Conservation (phyloP, 2,888 invertebrate genomes). For the Cistogaster globosa region DNA sequence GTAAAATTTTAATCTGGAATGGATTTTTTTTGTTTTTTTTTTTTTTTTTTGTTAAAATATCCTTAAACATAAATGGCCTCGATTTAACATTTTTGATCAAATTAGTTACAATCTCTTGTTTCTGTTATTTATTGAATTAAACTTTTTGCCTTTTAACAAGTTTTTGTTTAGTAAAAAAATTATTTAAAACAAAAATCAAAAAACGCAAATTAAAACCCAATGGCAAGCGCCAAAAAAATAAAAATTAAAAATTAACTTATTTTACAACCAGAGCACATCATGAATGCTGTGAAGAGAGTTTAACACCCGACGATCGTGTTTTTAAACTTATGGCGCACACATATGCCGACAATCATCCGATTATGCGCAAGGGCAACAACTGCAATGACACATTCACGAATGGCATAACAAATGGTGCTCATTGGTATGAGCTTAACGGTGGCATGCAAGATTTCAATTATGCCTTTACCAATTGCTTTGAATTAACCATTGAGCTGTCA, state of each 20-base stretch:
- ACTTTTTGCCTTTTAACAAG: neutral
- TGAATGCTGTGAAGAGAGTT: slow-evolving; percentile 89
- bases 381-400: slow-evolving; percentile 90
- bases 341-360: slow-evolving; percentile 89
- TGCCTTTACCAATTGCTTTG: slow-evolving; percentile 96
- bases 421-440: slow-evolving; percentile 94
- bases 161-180: neutral
- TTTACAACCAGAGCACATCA: slow-evolving; percentile 82
- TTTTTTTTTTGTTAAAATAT: too few species aligned
- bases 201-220: neutral
- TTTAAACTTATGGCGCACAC: slow-evolving; percentile 90
- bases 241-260: slow-evolving; percentile 33
- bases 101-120: neutral
- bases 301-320: slow-evolving; percentile 91
- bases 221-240: neutral
- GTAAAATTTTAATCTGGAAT: too few species aligned
- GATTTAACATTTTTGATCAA: too few species aligned
- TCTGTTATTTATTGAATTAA: neutral
- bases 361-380: slow-evolving; percentile 90
- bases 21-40: too few species aligned
- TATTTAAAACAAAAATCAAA: neutral
- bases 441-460: slow-evolving; percentile 99
- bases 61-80: too few species aligned
- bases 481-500: slow-evolving; percentile 97
- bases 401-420: slow-evolving; percentile 96